Evolutionary conservation across 2,113 vertebrate genomes (phyloP), one percentile per base, ranked within the genome.

Genomic region (Aptenodytes patagonicus): DNA sequence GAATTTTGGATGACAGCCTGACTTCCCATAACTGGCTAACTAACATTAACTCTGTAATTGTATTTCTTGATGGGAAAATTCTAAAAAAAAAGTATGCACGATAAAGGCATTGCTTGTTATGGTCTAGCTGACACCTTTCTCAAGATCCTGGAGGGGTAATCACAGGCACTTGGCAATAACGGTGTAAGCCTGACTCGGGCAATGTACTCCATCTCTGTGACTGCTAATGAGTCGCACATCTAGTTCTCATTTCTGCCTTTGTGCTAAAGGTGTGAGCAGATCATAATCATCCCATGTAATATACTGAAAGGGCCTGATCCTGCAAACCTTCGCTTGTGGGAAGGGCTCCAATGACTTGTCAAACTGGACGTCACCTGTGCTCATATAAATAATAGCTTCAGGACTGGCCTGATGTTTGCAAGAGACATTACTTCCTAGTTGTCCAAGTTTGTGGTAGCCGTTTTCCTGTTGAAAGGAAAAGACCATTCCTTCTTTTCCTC

Each of bases 1-100:
- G 95, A 95, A 96, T 97, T 97, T 97, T 97, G 93, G 85, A 94
- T 96, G 95, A 87, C 83, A 96, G 90, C 62, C 92, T 93, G 93
- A 81, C 60, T 97, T 97, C 93, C 90, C 88, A 83, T 97, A 95
- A 95, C 93, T 77, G 77, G 36, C 81, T 96, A 97, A 95, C 95
- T 91, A 95, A 77, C 55, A 80, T 93, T 83, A 95, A 89, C 46
- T 85, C 89, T 85, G 83, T 91, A 96, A 96, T 69, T 73, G 66
- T 95, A 54, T 93, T 95, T 93, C 84, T 96, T 95, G 83, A 91
- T 97, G 96, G 84, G 92, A 96, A 97, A 95, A 97, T 78, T 94
- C 75, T 83, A 66, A 82, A 82, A 92, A 92, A 92, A 70, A 91
- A 52, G 21, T 36, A 8, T 54, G 18, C 44, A n/a, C 5, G 10